A percentile compares a stretch with the other conserved stretches of the same genome.
These are phyloP conservation scores for Chironex yamaguchii DNA, from an alignment of 30 jellyfish, hydroid and myxozoan species.

Conservation along the genomic window DNA sequence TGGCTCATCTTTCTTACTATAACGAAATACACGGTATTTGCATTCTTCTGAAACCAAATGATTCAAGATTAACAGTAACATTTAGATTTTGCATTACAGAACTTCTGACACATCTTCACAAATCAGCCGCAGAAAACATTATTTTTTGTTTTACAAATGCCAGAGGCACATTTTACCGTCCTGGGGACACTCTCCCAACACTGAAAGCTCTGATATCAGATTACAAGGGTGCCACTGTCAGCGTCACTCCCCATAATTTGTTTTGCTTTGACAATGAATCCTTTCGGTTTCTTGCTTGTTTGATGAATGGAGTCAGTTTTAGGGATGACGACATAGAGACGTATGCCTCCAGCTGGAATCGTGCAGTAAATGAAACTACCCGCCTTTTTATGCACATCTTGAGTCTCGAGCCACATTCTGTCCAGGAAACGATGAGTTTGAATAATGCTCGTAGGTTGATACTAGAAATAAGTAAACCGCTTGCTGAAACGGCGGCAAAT, in stretches of 20 bases:
- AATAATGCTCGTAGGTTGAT: constrained; percentile 61
- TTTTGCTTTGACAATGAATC: constrained; percentile 81
- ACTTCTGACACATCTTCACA: constrained; percentile 71
- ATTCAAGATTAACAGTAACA: constrained; percentile 54
- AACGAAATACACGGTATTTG: constrained; percentile 78
- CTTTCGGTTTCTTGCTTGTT: constrained; percentile 70
- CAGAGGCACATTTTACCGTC: constrained; percentile 77
- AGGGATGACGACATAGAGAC: constrained; percentile 55
- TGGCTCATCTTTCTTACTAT: constrained; percentile 68
- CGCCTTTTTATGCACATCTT: constrained; percentile 41
- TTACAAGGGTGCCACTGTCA: constrained; percentile 50
- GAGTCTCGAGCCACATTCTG: constrained; percentile 51
- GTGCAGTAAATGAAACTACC: constrained; percentile 66
- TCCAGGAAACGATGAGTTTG: constrained; percentile 58
- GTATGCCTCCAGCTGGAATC: constrained; percentile 74
- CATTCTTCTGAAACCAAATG: constrained; percentile 65
- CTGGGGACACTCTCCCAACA: constrained; percentile 77
- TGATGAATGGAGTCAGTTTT: constrained; percentile 39
- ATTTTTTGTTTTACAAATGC: constrained; percentile 77
- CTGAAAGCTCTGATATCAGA: constrained; percentile 30
- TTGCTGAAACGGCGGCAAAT: constrained; percentile 60
- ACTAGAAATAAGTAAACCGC: constrained; percentile 68
- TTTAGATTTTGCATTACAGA: constrained; percentile 74
- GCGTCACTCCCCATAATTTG: constrained; percentile 35
- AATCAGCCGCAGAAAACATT: constrained; percentile 74